These are phyloP conservation scores for Hipposideros larvatus DNA, from an alignment of 2,797 vertebrate species.

Conservation along the genomic window DNA sequence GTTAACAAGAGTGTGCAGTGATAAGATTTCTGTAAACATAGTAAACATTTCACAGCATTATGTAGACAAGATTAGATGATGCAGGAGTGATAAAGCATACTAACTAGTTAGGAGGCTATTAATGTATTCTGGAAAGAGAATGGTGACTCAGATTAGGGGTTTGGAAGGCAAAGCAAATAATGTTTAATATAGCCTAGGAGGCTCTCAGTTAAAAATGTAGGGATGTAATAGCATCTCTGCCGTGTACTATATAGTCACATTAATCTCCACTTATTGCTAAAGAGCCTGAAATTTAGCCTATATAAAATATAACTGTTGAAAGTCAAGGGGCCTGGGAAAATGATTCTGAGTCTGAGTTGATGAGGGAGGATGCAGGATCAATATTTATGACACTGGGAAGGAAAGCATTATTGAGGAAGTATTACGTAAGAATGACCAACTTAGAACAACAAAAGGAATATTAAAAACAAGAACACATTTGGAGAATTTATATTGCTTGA, in stretches of 20 bases:
- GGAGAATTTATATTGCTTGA: neutral
- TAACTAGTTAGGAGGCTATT: neutral
- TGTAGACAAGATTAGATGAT: neutral
- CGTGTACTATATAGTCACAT: neutral
- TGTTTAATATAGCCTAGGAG: neutral
- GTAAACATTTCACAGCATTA: neutral
- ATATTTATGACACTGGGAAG: neutral
- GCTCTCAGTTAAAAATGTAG: neutral
- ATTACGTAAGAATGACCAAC: neutral
- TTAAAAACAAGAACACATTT: neutral
- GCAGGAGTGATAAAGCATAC: neutral
- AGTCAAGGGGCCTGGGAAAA: neutral
- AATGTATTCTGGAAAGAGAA: neutral
- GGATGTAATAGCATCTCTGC: neutral
- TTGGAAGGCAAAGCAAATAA: neutral
- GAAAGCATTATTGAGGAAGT: neutral
- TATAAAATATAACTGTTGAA: neutral
- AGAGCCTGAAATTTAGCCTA: neutral
- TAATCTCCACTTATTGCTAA: neutral
- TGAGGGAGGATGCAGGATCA: neutral
- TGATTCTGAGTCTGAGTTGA: neutral
- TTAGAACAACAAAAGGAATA: neutral
- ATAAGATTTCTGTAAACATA: neutral
- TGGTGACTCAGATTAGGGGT: neutral
- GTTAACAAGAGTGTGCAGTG: neutral